These are phyloP conservation scores for Steinernema carpocapsae DNA, from an alignment of 2,888 invertebrate species.

Conservation along the genomic window DNA sequence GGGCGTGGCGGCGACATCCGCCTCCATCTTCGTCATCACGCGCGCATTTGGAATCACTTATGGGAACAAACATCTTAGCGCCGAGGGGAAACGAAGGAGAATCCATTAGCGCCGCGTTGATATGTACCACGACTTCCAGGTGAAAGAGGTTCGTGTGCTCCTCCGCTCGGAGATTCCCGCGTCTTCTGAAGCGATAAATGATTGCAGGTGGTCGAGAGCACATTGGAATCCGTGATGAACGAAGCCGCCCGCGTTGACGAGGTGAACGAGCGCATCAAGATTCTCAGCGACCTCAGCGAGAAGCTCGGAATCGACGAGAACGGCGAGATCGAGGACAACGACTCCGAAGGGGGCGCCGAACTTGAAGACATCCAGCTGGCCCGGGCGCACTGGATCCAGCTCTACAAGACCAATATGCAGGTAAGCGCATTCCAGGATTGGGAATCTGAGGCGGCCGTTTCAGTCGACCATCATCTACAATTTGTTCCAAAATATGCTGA, in stretches of 20 bases:
- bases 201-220: conserved; percentile 9
- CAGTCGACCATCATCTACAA: conserved; percentile 13
- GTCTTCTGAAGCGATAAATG: not conserved
- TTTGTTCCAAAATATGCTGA: conserved; percentile 56
- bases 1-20: conserved; percentile 31
- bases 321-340: conserved; percentile 6
- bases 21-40: conserved; percentile 15
- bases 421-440: conserved; percentile 36
- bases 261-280: conserved; percentile 31
- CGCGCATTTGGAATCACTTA: conserved; percentile 13
- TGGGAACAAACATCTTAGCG: conserved; percentile 13
- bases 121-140: conserved; percentile 30
- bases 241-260: conserved; percentile 17
- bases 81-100: conserved; percentile 2
- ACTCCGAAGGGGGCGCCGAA: conserved; percentile 17
- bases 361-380: conserved; percentile 44
- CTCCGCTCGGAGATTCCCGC: not conserved
- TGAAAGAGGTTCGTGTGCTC: conserved; percentile 25
- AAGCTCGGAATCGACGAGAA: conserved; percentile 20
- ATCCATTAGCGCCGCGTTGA: conserved; percentile 22
- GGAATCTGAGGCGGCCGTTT: not conserved
- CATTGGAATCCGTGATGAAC: not conserved
- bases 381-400: conserved; percentile 64
- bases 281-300: conserved; percentile 33
- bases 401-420: conserved; percentile 62